Percentiles rank a stretch among this genome's conserved stretches.
Conservation (phyloP, 2,113 vertebrate species). For the Sinocyclocheilus maitianheensis region DNA sequence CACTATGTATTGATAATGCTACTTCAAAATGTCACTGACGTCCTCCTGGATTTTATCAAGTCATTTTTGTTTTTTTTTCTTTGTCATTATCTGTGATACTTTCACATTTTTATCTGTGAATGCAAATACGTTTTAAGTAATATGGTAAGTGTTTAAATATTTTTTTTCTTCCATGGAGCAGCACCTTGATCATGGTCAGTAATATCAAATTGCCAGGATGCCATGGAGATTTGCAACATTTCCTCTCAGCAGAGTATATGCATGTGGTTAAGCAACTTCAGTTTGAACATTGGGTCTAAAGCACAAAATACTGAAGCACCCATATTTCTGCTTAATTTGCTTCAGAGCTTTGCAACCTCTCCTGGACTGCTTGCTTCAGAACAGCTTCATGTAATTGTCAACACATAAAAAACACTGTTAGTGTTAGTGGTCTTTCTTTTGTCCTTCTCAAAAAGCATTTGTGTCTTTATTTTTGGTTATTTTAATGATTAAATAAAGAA, state of each 20-base stretch:
- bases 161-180: background rate
- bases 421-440: background rate
- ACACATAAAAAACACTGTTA: background rate
- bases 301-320: background rate
- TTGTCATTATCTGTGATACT: background rate
- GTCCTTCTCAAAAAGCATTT: background rate
- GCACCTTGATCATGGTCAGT: background rate
- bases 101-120: background rate
- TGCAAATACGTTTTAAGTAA: background rate
- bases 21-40: background rate
- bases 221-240: background rate
- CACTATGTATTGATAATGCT: background rate
- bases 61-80: background rate
- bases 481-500: background rate
- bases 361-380: background rate
- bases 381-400: background rate
- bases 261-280: constrained; percentile 11
- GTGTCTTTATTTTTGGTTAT: background rate
- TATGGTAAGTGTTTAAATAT: background rate
- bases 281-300: background rate
- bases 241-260: constrained; percentile 1
- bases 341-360: constrained; percentile 2
- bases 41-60: background rate
- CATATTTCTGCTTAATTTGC: background rate
- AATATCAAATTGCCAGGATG: background rate